Base-by-base conservation (phyloP, 2,888 invertebrate genomes). In the Lasioglossum pauxillum region DNA sequence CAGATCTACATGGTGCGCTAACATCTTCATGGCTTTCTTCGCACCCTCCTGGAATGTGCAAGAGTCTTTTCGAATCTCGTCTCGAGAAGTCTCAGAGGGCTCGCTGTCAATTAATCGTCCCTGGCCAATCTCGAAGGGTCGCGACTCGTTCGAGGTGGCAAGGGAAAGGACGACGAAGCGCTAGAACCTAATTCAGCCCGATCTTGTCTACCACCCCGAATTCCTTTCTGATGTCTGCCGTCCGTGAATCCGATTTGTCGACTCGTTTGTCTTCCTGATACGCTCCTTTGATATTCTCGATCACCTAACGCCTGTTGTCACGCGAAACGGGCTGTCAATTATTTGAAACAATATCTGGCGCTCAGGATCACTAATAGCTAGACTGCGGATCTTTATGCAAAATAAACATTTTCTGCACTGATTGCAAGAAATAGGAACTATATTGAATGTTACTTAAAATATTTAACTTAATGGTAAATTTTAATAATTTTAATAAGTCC, bases 31-130 rank as follows among this genome's bases (percentile, higher is more conserved):
- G 86, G 76, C 71, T 88, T 89, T 85, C 89, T 87, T 89, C 85
- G 90, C 86, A 89, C 91, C 92, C 90, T 90, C 89, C 88, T 83
- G 92, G 90, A 93, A 92, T 92, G 87, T 90, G 88, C 86, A 74
- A 88, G 92, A 93, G 94, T 94, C 94, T 89, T 82, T 93, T 93
- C 92, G 93, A 94, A 93, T 94, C 93, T 92, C 91, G 91, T 92
- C 41, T 71, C 91, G 89, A 89, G 91, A 86, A 91, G 91, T 93
- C 93, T 92, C 92, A 90, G 90, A 91, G 93, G 92, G 92, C 85
- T 92, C 90, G 90, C 90, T 91, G 93, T 94, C 94, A 93, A 94
- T 95, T 95, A 95, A 95, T 95, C 94, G 93, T 90, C 91, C 89
- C 93, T 90, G 91, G 93, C 93, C 93, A 94, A 94, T 94, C 93